Percentiles rank a stretch among this genome's conserved stretches.
These are phyloP conservation scores for Spinus olivaceus DNA, from an alignment of 2,797 vertebrate genomes.

Conservation along the genomic window DNA sequence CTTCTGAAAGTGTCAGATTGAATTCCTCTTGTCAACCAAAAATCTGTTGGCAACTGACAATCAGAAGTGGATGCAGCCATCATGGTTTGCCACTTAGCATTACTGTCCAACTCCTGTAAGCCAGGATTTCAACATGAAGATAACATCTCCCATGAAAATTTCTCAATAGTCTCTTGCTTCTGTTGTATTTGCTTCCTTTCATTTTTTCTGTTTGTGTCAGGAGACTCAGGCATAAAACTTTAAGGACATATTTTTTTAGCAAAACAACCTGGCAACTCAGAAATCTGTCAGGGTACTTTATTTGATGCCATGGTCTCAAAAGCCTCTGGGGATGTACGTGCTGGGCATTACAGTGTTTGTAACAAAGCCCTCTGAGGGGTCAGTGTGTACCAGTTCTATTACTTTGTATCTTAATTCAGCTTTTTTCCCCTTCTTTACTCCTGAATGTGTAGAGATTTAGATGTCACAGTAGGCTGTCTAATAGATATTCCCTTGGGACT, in stretches of 20 bases:
- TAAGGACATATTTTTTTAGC: background rate
- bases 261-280: background rate
- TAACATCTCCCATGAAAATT: background rate
- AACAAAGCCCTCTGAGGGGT: background rate
- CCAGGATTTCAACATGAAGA: background rate
- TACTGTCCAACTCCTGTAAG: background rate
- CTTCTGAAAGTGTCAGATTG: background rate
- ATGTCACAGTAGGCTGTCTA: background rate
- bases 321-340: background rate
- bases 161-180: background rate
- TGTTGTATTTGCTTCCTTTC: background rate
- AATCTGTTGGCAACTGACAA: background rate
- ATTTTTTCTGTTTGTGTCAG: background rate
- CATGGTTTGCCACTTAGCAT: background rate
- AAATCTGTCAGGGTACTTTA: background rate
- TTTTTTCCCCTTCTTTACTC: background rate
- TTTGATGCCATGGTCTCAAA: background rate
- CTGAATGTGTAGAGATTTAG: background rate
- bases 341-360: background rate
- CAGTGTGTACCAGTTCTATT: background rate
- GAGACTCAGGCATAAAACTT: background rate
- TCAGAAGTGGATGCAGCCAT: background rate
- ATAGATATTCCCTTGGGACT: background rate
- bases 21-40: background rate
- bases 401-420: background rate